These are phyloP conservation scores for Coracias cyanogaster DNA, from an alignment of 2,797 vertebrate species.

Conservation along the genomic window DNA sequence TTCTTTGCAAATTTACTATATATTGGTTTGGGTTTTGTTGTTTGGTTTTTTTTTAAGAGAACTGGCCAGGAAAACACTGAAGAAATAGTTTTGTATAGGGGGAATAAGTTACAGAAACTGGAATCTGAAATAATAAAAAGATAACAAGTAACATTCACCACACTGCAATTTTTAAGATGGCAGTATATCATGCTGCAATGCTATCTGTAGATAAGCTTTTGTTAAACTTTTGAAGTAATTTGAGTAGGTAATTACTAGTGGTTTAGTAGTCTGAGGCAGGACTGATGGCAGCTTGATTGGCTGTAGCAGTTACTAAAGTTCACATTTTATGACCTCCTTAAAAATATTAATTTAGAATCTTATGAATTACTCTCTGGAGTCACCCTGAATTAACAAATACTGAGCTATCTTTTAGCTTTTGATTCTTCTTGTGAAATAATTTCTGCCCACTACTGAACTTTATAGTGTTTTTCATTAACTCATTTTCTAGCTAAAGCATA, in stretches of 20 bases:
- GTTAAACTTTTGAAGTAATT: constrained; percentile 58
- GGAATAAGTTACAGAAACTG: background rate
- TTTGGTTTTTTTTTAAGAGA: background rate
- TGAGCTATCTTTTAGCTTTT: background rate
- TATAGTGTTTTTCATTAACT: background rate
- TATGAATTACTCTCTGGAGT: constrained; percentile 61
- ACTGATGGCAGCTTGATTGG: constrained; percentile 58
- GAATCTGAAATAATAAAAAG: background rate
- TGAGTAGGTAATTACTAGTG: constrained; percentile 37
- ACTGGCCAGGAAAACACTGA: background rate
- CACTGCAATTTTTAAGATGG: background rate
- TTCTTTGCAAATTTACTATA: background rate
- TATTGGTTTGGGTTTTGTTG: background rate
- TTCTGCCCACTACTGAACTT: background rate
- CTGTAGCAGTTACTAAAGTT: constrained; percentile 66
- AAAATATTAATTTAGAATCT: constrained; percentile 70
- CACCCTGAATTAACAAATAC: constrained; percentile 60
- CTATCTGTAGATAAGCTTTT: constrained; percentile 46
- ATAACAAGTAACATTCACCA: background rate
- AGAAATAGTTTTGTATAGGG: background rate
- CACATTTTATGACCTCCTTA: constrained; percentile 67
- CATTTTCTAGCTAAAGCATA: background rate
- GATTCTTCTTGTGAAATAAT: constrained; percentile 10
- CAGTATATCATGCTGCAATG: background rate
- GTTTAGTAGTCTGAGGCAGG: constrained; percentile 20